A percentile compares a stretch with the other conserved stretches of the same genome.
These are phyloP conservation scores for Laspeyria flexula DNA, from an alignment of 2,888 invertebrate genomes.

Conservation along the genomic window DNA sequence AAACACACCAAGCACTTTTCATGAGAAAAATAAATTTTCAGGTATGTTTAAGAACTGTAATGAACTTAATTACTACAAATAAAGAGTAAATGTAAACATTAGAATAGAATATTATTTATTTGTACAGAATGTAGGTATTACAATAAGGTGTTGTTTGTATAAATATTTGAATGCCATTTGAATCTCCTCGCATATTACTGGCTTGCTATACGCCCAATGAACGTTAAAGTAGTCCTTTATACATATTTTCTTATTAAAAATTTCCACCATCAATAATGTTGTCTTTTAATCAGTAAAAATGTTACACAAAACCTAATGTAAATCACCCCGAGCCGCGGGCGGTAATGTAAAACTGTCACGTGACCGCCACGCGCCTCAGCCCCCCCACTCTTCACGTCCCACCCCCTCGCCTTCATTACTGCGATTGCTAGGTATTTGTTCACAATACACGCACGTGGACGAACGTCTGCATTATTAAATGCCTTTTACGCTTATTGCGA, in stretches of 20 bases:
- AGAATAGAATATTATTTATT: too few species aligned
- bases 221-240: background rate
- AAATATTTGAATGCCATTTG: too few species aligned
- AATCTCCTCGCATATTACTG: too few species aligned
- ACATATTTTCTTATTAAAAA: conserved; percentile 1
- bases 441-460: conserved; percentile 73
- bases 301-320: conserved; percentile 63
- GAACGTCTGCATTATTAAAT: conserved; percentile 85
- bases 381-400: conserved; percentile 36
- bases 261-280: conserved; percentile 31
- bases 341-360: conserved; percentile 79
- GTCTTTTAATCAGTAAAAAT: conserved; percentile 57
- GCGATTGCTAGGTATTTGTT: conserved; percentile 81
- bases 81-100: too few species aligned
- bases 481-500: conserved; percentile 85
- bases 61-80: too few species aligned
- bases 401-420: conserved; percentile 76
- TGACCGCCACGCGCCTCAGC: conserved; percentile 73
- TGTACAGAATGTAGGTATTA: too few species aligned
- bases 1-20: too few species aligned
- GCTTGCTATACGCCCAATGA: too few species aligned
- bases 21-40: too few species aligned
- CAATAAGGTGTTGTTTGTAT: too few species aligned
- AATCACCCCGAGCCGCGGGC: conserved; percentile 62
- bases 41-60: too few species aligned